Evolutionary conservation across 2,888 invertebrate species (phyloP).

Genomic region (Sesia bembeciformis): DNA sequence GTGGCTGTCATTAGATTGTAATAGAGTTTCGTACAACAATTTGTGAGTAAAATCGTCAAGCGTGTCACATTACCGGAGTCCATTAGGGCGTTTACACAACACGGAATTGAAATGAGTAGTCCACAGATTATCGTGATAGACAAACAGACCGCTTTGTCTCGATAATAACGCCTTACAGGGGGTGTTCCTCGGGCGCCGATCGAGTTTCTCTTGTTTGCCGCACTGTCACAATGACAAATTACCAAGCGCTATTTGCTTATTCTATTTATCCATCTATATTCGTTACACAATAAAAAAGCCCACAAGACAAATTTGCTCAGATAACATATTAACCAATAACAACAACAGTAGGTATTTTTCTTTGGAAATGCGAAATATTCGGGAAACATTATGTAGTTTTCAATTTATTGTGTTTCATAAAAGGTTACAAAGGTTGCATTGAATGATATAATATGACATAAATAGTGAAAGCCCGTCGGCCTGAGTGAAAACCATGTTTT

Average conservation of each 20-base stretch:
- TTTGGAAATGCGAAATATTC: no score
- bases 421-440: no score
- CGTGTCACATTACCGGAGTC: conserved; percentile 71
- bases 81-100: conserved; percentile 74
- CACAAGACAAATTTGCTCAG: background rate
- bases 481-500: no score
- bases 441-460: no score
- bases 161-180: conserved; percentile 59
- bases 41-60: conserved; percentile 75
- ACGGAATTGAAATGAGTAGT: conserved; percentile 71
- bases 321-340: background rate
- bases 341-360: no score
- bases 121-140: conserved; percentile 72
- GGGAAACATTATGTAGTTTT: no score
- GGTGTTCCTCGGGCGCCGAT: conserved; percentile 24
- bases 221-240: conserved; percentile 21
- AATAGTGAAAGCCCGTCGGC: no score
- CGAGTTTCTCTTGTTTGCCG: conserved; percentile 15
- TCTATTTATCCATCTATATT: background rate
- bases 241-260: background rate
- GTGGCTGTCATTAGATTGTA: conserved; percentile 70
- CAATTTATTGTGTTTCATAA: no score
- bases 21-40: conserved; percentile 73
- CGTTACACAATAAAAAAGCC: background rate
- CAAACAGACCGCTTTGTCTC: conserved; percentile 68